A percentile compares a stretch with the other conserved stretches of the same genome.
phyloP scores from a whole-genome alignment of 2,797 vertebrate species.

The Megalops cyprinoides region DNA sequence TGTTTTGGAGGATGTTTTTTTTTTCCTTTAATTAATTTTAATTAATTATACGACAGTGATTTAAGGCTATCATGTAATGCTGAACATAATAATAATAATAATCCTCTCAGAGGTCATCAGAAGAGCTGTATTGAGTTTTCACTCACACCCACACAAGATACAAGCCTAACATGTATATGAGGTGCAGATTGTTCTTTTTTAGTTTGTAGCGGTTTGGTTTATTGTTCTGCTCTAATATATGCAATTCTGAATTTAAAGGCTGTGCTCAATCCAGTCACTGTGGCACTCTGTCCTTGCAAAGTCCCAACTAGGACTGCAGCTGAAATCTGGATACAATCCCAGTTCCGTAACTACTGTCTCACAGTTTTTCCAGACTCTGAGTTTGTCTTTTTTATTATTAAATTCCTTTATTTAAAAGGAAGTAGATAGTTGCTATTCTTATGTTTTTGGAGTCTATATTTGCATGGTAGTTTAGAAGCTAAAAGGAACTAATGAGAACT shows the following conservation, averaged over 20 bases:
- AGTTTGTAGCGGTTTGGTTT: conserved; percentile 40
- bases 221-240: no score
- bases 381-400: conserved; percentile 49
- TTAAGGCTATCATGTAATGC: conserved; percentile 31
- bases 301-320: conserved; percentile 61
- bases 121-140: conserved; percentile 46
- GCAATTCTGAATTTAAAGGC: conserved; percentile 58
- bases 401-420: no score
- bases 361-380: conserved; percentile 43
- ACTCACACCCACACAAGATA: conserved; percentile 44
- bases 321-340: conserved; percentile 40
- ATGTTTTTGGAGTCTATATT: no score
- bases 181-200: conserved; percentile 45
- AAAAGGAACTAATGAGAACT: no score
- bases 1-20: no score
- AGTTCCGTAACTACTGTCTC: conserved; percentile 63
- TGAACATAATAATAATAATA: conserved; percentile 22
- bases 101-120: conserved; percentile 39
- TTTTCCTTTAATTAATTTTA: conserved; percentile 38
- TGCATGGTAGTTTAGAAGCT: no score
- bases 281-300: conserved; percentile 46
- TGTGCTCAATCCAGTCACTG: conserved; percentile 65
- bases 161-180: conserved; percentile 35
- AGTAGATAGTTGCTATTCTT: no score
- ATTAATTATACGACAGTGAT: conserved; percentile 33